Base-by-base conservation (phyloP, 2,888 invertebrate genomes). In the Carpatolechia fugitivella region DNA sequence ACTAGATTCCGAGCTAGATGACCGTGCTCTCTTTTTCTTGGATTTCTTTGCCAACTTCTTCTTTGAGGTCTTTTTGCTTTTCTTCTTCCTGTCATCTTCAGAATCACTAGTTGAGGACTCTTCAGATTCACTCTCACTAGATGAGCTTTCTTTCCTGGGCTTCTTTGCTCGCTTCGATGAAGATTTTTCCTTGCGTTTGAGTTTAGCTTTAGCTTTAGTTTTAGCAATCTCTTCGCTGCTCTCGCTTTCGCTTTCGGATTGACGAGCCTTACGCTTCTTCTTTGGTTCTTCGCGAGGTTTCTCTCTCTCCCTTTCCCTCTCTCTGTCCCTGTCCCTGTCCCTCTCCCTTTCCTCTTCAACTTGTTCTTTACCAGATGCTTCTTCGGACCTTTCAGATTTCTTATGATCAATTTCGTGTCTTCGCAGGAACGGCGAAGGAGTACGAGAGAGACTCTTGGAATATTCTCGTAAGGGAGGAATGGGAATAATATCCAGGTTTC, bases 381-480 rank as follows among this genome's bases (percentile, higher is more conserved):
- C 78, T 64, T 88, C 82, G 13, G 87, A 86, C 77, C 54, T 89
- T 79, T 1, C 82, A 68, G 68, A 69, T 67, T 85, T 89, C 77
- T 92, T 82, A 68, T 73, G 73, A 57, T 86, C 92, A 48, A 92
- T 91, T 76, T 93, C 93, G 61, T 92, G 91, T 64, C 92, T 92
- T 68, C 94, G 94, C 59, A 96, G 93, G 81, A 96, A 96, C 41
- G 96, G 96, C 13, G 96, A 96, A 11, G 96, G 96, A 0, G 96
- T 96, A 60, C 96, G 92, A n/a, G 96, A 96, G 41, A 96, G 90
- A 71, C 96, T 96, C 76, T 92, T 92, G 18, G 94, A 94, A 76
- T 93, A 94, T 74, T 94, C 87, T 33, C 88, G 78, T 56, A 81
- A 62, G 13, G 72, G 74, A 35, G 89, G 85, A 52, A 90, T 74